These are phyloP conservation scores for Callocephalon fimbriatum DNA, from an alignment of 2,113 vertebrate genomes.

Conservation along the genomic window DNA sequence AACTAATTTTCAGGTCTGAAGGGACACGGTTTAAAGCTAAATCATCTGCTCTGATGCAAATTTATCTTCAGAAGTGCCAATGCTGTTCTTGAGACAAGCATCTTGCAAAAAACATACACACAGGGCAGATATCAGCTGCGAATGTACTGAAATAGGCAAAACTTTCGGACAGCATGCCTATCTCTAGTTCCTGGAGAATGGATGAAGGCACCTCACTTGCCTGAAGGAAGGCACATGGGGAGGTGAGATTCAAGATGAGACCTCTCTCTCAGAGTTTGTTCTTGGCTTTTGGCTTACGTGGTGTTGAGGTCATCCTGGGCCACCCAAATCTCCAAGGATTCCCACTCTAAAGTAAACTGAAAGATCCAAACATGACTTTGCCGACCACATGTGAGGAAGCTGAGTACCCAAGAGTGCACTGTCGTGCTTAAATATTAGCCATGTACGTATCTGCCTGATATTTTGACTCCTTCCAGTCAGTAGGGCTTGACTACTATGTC, in stretches of 20 bases:
- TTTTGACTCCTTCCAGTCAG: background rate
- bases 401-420: background rate
- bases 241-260: background rate
- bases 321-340: background rate
- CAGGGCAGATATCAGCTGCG: background rate
- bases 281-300: background rate
- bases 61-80: background rate
- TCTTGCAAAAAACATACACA: background rate
- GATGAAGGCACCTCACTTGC: background rate
- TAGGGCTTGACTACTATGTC: background rate
- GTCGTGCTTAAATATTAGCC: background rate
- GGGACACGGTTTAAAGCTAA: background rate
- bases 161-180: background rate
- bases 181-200: background rate
- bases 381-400: accelerated
- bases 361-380: background rate
- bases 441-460: background rate
- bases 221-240: background rate
- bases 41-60: background rate
- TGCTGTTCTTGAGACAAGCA: background rate
- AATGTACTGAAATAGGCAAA: background rate
- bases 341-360: background rate
- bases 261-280: background rate
- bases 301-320: background rate
- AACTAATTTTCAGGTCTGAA: background rate